Percentiles rank a stretch among this genome's conserved stretches.
Evolutionary conservation across 2,888 invertebrate species (phyloP).

Genomic region (Leucophenga maculata): DNA sequence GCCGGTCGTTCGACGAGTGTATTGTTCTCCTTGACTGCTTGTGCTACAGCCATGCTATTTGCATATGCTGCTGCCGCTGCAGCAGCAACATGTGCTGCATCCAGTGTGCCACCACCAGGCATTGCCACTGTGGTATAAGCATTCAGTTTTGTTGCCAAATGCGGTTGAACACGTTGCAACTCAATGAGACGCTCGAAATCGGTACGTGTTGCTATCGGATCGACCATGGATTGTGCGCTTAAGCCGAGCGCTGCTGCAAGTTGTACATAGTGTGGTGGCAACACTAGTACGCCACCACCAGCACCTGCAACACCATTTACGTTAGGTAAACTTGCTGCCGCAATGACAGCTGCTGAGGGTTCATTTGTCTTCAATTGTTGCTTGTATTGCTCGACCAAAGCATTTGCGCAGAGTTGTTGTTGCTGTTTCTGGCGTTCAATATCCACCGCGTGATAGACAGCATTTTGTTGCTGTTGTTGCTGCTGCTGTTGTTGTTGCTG

Average conservation of each 20-base stretch:
- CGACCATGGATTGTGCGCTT: slow-evolving; percentile 67
- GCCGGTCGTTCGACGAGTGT: slow-evolving; percentile 50
- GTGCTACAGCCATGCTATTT: slow-evolving; percentile 55
- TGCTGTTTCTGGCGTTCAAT: slow-evolving; percentile 47
- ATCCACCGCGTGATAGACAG: slow-evolving; percentile 30
- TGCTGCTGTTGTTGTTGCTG: slow-evolving; percentile 13
- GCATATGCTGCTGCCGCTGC: slow-evolving; percentile 60
- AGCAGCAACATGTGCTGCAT: slow-evolving; percentile 63
- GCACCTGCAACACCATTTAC: not conserved
- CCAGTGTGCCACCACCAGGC: slow-evolving; percentile 51
- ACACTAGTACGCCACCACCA: slow-evolving; percentile 73
- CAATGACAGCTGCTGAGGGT: not conserved
- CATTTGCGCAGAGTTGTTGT: slow-evolving; percentile 54
- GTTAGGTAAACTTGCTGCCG: no score
- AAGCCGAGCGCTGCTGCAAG: slow-evolving; percentile 73
- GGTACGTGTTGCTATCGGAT: slow-evolving; percentile 67
- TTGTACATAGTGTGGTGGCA: slow-evolving; percentile 77
- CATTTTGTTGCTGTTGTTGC: not conserved
- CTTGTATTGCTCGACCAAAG: slow-evolving; percentile 63
- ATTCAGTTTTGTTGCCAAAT: slow-evolving; percentile 48
- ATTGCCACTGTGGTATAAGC: slow-evolving; percentile 35
- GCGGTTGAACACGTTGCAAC: slow-evolving; percentile 64
- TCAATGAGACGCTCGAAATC: slow-evolving; percentile 70
- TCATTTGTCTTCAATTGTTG: slow-evolving; percentile 60
- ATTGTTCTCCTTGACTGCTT: not conserved